Evolutionary conservation across 2,113 vertebrate species (phyloP).

Genomic region (Gambusia affinis): DNA sequence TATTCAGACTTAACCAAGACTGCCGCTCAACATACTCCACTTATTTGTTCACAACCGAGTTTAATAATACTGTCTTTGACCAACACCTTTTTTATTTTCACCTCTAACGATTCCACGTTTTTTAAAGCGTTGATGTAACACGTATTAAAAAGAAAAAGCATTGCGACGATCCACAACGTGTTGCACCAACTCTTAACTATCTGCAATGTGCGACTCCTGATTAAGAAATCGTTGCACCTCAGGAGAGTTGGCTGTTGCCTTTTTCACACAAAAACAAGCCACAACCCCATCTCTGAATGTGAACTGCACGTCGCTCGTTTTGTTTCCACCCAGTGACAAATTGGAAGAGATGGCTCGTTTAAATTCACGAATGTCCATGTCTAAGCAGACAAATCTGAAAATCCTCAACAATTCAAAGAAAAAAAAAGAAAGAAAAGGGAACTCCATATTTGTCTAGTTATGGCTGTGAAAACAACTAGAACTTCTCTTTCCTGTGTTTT

Average conservation of each 20-base stretch:
- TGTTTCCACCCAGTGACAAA: not conserved
- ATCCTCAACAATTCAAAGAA: not conserved
- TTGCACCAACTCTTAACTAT: constrained; percentile 6
- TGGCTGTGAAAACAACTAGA: not conserved
- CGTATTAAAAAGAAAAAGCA: not conserved
- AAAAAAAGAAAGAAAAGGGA: too few relatives aligned
- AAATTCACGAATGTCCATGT: not conserved
- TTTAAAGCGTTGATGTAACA: not conserved
- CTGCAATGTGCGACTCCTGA: constrained; percentile 10
- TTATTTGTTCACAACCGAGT: not conserved
- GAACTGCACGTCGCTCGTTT: not conserved
- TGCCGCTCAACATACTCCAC: constrained; percentile 6
- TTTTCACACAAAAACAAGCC: constrained; percentile 10
- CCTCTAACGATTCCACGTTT: not conserved
- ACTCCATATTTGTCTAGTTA: too few relatives aligned
- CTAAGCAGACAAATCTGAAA: not conserved
- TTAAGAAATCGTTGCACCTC: constrained; percentile 22
- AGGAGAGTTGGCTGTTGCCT: constrained; percentile 6
- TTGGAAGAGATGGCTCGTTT: too few relatives aligned
- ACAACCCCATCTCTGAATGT: not conserved
- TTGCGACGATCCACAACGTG: not conserved
- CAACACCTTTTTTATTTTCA: not conserved
- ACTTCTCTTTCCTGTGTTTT: not conserved
- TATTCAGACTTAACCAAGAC: constrained; percentile 8
- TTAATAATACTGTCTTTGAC: not conserved